These are phyloP conservation scores for Lottia scabra DNA, from an alignment of 2,888 invertebrate genomes.

Conservation along the genomic window DNA sequence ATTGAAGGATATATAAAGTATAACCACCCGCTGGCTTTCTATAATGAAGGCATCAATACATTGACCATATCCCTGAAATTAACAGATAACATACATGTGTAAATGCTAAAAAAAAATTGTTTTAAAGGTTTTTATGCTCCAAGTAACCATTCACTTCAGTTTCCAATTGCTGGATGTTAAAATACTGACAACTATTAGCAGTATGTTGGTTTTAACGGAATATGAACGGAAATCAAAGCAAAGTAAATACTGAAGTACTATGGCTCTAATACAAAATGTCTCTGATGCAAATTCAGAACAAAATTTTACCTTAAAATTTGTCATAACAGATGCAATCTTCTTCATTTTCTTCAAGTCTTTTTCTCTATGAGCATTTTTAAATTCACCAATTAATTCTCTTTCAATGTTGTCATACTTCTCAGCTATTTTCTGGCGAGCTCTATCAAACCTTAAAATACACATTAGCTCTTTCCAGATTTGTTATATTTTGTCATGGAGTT, in stretches of 20 bases:
- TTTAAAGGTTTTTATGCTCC: no score
- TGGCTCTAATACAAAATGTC: no score
- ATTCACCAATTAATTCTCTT: slow-evolving; percentile 86
- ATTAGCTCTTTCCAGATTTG: no score
- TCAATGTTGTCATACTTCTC: slow-evolving; percentile 73
- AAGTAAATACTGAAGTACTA: no score
- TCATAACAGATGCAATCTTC: slow-evolving; percentile 89
- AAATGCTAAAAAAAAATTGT: no score
- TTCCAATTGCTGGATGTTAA: no score
- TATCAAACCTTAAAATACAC: slow-evolving; percentile 56
- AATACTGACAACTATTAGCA: no score
- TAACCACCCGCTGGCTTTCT: slow-evolving; percentile 88
- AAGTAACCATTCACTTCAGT: no score
- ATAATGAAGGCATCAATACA: slow-evolving; percentile 98
- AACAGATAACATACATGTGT: not conserved
- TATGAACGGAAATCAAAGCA: no score
- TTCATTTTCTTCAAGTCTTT: slow-evolving; percentile 91
- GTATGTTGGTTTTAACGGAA: no score
- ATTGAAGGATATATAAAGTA: not conserved
- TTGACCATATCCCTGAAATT: slow-evolving; percentile 83
- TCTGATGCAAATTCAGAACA: not conserved
- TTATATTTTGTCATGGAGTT: no score
- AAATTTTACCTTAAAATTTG: slow-evolving; percentile 83
- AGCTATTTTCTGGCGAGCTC: slow-evolving; percentile 61
- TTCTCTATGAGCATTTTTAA: slow-evolving; percentile 87